Evolutionary conservation across 2,113 vertebrate genomes (phyloP).

Genomic region (Phainopepla nitens): DNA sequence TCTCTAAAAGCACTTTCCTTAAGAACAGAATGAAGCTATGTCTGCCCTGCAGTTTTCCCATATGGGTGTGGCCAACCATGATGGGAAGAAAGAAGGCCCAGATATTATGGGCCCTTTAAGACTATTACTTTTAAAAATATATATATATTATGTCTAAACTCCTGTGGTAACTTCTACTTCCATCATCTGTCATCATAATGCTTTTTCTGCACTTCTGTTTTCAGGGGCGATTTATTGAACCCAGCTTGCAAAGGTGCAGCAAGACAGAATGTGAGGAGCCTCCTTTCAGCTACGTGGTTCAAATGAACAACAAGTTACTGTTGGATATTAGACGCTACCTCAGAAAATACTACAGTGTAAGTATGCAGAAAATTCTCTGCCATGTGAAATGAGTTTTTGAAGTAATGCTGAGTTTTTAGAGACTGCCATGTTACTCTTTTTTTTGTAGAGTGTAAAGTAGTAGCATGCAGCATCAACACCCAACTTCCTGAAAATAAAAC

Average conservation of each 20-base stretch:
- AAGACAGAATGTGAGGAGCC: conserved; percentile 78
- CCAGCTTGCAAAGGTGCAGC: conserved; percentile 86
- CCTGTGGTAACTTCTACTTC: not conserved
- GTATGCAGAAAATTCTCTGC: conserved; percentile 61
- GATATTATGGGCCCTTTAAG: not conserved
- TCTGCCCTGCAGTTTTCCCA: not conserved
- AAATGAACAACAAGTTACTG: conserved; percentile 87
- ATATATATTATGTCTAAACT: not conserved
- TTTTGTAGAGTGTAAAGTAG: not conserved
- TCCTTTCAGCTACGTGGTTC: conserved; percentile 69
- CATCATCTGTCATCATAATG: not conserved
- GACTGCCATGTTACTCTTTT: not conserved
- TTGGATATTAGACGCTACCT: conserved; percentile 86
- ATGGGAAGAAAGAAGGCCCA: not conserved
- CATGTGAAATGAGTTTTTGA: not conserved
- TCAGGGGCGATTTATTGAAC: conserved; percentile 81
- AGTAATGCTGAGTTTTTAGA: not conserved
- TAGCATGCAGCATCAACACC: not conserved
- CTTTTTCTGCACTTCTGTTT: not conserved
- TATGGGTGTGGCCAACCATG: not conserved
- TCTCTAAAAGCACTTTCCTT: not conserved
- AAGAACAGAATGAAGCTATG: not conserved
- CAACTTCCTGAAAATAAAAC: not conserved
- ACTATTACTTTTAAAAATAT: not conserved
- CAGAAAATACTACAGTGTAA: conserved; percentile 90